Conservation (phyloP, 2,113 vertebrate species). For the Bostrychus sinensis region DNA sequence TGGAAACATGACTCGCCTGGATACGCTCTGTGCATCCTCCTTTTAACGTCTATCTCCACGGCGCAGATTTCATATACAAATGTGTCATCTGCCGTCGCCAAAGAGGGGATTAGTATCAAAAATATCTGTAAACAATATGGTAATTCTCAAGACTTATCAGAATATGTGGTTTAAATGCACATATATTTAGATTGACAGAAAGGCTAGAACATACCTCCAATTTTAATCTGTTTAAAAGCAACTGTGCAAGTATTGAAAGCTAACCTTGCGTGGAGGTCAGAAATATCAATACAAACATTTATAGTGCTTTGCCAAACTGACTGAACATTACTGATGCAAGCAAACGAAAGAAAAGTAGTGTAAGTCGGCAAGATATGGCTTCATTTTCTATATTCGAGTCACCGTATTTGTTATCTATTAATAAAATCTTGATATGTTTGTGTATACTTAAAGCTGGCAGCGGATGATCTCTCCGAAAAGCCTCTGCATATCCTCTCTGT, state of each 20-base stretch:
- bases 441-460: no score
- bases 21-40: neutral
- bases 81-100: neutral
- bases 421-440: no score
- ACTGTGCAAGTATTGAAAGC: neutral
- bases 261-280: no score
- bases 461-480: no score
- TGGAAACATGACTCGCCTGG: slow-evolving; percentile 7
- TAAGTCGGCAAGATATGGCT: no score
- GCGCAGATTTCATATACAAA: slow-evolving; percentile 6
- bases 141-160: neutral
- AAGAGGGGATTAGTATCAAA: slow-evolving; percentile 4
- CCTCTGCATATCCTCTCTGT: no score
- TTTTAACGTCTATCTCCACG: neutral
- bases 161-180: neutral
- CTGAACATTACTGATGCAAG: no score
- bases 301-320: no score
- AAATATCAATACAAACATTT: no score
- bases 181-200: neutral
- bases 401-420: no score
- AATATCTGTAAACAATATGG: slow-evolving; percentile 6
- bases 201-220: neutral
- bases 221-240: neutral
- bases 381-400: no score
- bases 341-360: no score